Evolutionary conservation across 2,113 vertebrate species (phyloP).

Genomic region (Neotragus pygmaeus): DNA sequence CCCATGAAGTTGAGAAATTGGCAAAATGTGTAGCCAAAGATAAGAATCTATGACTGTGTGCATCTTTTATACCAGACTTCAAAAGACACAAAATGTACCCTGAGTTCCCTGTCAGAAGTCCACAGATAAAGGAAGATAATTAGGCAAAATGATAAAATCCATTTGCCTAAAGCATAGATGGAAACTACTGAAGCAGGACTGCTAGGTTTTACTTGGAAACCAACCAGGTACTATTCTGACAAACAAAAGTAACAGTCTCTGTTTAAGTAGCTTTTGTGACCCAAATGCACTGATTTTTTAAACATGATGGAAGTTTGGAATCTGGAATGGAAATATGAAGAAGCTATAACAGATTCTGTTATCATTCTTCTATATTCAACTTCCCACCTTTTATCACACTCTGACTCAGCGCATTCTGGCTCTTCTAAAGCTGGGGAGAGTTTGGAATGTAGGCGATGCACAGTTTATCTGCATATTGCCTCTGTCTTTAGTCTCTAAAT

Average conservation of each 20-base stretch:
- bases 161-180: neutral
- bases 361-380: neutral
- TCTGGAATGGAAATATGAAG: neutral
- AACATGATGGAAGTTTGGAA: neutral
- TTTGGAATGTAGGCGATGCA: rapidly evolving
- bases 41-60: neutral
- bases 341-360: neutral
- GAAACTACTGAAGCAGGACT: neutral
- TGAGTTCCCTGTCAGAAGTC: neutral
- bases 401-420: neutral
- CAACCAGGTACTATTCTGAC: neutral
- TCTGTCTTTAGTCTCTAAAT: neutral
- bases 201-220: neutral
- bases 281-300: neutral
- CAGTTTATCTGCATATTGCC: neutral
- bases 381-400: neutral
- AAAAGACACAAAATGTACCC: neutral
- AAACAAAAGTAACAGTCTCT: neutral
- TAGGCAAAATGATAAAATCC: neutral
- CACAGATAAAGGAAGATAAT: neutral
- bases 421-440: neutral
- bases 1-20: neutral
- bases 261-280: neutral
- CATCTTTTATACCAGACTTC: neutral
- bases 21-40: neutral